Base-by-base conservation (phyloP, 2,797 vertebrate species). In the Staurois parvus region DNA sequence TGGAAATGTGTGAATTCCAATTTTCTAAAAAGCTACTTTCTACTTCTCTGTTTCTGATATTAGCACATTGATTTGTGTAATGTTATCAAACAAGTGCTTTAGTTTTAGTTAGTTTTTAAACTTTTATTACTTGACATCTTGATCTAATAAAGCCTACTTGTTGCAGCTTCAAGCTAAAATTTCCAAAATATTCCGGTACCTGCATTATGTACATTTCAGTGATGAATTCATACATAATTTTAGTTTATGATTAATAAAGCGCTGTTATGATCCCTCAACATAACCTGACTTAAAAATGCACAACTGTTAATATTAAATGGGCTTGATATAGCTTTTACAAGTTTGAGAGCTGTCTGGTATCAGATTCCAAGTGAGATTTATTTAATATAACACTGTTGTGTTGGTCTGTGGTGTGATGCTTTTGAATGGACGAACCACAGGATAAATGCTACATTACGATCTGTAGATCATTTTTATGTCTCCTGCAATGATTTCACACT, bases 261-360 rank as follows among this genome's bases (percentile, higher is more conserved):
- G 80, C 84, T 4, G 66, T 32, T 67, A 72, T 52, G n/a, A 10
- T 56, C 24, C 2, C 11, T 70, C 89, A 91, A 87, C 89, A 72
- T 88, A 92, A 91, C 42, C 91, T 92, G 83, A 87, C 87, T 75
- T 85, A 90, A 90, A 90, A 93, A 88, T 34, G 34, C 73, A 32
- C 73, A 72, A 42, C 90, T 89, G 89, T 91, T 93, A 90, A 90
- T 86, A 87, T 88, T 11, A 91, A n/a, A 91, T 89, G 88, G 81
- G 85, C 89, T 92, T 92, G 88, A 87, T 74, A 92, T 89, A 90
- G 88, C 91, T 83, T 89, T 91, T 84, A 89, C 87, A 84, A 88
- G 89, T 83, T 21, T 32, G 88, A 89, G 90, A 90, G 90, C 89
- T 86, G 89, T 90, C 93, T 93, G 90, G 90, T 93, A 90, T 89